phyloP scores from a whole-genome alignment of 2,113 vertebrate genomes.

The Podocnemis expansa region DNA sequence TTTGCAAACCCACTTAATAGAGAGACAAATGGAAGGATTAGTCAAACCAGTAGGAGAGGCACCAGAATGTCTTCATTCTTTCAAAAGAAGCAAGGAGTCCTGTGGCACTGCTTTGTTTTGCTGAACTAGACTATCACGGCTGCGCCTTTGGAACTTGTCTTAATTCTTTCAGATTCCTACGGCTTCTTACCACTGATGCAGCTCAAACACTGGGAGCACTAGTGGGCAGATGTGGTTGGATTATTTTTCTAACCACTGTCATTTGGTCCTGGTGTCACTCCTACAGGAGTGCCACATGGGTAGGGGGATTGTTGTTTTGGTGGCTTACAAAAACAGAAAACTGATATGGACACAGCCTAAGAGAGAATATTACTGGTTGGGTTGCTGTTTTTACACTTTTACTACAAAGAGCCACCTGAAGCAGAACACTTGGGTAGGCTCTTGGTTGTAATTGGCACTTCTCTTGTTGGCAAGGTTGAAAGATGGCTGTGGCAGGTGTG shows the following conservation, averaged over 20 bases:
- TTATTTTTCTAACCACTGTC: neutral
- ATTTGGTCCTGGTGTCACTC: neutral
- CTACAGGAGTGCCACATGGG: neutral
- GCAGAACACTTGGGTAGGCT: neutral
- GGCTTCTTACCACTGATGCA: neutral
- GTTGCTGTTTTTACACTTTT: neutral
- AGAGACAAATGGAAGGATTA: accelerated
- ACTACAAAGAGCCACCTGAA: neutral
- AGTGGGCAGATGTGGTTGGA: neutral
- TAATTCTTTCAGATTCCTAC: neutral
- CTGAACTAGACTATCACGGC: no score
- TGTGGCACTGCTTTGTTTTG: no score
- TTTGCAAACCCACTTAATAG: neutral
- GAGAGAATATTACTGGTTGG: neutral
- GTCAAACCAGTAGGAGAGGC: neutral
- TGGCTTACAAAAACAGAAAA: neutral
- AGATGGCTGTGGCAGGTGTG: neutral
- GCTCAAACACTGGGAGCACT: neutral
- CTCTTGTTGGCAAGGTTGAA: neutral
- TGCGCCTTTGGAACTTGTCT: no score
- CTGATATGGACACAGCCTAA: neutral
- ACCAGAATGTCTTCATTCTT: neutral
- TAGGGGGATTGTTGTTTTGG: neutral
- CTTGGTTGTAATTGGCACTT: neutral
- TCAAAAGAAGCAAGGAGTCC: no score